Evolutionary conservation across 1,140 invertebrate species (phyloP), one percentile per base, ranked within the genome.

Genomic region (Hesperophylax magnus): DNA sequence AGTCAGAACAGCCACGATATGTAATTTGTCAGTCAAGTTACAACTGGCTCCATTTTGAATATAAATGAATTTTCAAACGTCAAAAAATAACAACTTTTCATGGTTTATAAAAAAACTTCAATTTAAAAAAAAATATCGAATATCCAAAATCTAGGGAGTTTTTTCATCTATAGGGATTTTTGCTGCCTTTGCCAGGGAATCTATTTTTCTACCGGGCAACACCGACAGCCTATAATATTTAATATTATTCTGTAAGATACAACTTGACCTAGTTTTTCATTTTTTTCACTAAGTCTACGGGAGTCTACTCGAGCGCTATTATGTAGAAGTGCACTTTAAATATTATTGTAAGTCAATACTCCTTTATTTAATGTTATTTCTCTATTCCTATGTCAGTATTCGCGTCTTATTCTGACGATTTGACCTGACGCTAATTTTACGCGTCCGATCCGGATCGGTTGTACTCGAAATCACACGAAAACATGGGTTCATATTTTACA

Each of bases 211-310:
- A 34, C 34, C 7, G 34, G 39, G 39, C 39, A 14, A 47, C 11
- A 47, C 39, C 11, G 39, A 14, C 39, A 0, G 39, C 9, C 39
- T 47, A 47, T 47, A 47, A 47, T 47, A 47, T 47, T 47, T 47
- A 47, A 47, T 47, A 47, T 18, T 71, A 20, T 47, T 67, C 34
- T 67, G 24, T 27, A 31, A 47, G 11, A 31, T 20, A 67, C 77
- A 31, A 71, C 77, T 79, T 79, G 77, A 79, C 77, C 77, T 60
- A 79, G 77, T 79, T 79, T 71, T 69, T 58, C 65, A 53, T 69
- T 79, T 79, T 78, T 79, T 79, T 79, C 77, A 71, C 77, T 52
- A 34, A 67, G 67, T 60, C 65, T 60, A 71, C n/a, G 63, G 61
- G 47, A 79, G 77, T 69, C 39, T 47, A 78, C 65, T 53, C 58